Evolutionary conservation across 2,113 vertebrate genomes (phyloP).

Genomic region (Archocentrus centrarchus): DNA sequence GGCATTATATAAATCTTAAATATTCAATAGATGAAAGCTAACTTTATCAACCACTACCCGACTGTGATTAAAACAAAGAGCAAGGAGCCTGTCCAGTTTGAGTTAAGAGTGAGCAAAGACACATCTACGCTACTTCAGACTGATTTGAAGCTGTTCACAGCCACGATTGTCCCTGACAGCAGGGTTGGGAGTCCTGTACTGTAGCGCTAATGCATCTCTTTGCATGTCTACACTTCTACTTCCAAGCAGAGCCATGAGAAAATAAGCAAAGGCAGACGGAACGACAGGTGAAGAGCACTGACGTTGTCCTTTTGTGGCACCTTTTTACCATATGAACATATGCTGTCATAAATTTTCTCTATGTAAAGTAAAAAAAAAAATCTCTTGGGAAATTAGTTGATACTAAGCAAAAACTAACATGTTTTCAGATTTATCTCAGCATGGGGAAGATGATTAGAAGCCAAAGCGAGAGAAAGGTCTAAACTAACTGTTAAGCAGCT

Average conservation of each 20-base stretch:
- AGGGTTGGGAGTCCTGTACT: background rate
- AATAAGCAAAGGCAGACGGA: constrained; percentile 22
- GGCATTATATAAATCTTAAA: background rate
- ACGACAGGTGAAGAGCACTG: background rate
- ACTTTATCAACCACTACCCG: rapidly evolving
- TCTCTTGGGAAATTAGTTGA: background rate
- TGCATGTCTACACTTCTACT: constrained; percentile 12
- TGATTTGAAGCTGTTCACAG: constrained; percentile 27
- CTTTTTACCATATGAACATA: background rate
- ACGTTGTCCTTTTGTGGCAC: constrained; percentile 47
- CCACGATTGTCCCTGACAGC: background rate
- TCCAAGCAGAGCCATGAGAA: constrained; percentile 25
- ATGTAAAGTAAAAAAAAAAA: background rate
- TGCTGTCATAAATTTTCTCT: background rate
- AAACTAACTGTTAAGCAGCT: constrained; percentile 8
- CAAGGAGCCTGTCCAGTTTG: constrained; percentile 15
- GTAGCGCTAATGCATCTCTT: background rate
- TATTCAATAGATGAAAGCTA: background rate
- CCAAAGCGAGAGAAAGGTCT: background rate
- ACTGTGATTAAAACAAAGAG: background rate
- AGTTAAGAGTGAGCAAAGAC: background rate
- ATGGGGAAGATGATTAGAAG: background rate
- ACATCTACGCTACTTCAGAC: background rate
- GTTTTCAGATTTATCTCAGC: background rate
- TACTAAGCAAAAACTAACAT: background rate